phyloP scores from a whole-genome alignment of 2,113 vertebrate species.

The Acanthisitta chloris region DNA sequence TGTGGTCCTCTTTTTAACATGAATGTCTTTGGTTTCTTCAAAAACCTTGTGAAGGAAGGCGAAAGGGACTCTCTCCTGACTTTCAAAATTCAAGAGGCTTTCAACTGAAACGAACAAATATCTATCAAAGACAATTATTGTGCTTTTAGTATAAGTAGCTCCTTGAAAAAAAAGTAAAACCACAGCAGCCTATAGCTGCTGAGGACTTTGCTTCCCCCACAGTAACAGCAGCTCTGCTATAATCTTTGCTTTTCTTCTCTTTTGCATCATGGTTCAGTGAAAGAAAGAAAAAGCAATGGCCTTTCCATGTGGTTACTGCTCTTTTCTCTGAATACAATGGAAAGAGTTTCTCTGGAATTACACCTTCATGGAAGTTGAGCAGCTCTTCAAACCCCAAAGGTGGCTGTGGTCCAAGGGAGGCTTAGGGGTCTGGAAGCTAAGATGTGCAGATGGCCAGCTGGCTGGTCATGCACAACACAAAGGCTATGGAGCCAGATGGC shows the following conservation, averaged over 20 bases:
- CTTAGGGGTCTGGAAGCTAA: background rate
- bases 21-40: background rate
- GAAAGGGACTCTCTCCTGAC: background rate
- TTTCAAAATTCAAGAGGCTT: slow-evolving; percentile 16
- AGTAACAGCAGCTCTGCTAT: background rate
- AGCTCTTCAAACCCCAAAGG: background rate
- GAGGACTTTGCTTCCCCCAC: background rate
- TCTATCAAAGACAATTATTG: background rate
- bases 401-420: background rate
- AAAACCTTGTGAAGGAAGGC: background rate
- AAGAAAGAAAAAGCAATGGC: background rate
- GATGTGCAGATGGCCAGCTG: background rate
- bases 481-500: background rate
- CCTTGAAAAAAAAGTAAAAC: background rate
- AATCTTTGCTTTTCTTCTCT: background rate
- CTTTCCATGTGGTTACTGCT: background rate
- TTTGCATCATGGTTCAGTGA: background rate
- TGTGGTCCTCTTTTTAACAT: background rate
- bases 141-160: background rate
- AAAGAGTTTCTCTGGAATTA: background rate
- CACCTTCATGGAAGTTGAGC: background rate
- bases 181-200: background rate
- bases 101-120: background rate
- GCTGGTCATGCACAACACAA: background rate
- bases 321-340: background rate